A percentile compares a stretch with the other conserved stretches of the same genome.
Evolutionary conservation across 2,797 vertebrate species (phyloP).

Genomic region (Scomberomorus guttatus): DNA sequence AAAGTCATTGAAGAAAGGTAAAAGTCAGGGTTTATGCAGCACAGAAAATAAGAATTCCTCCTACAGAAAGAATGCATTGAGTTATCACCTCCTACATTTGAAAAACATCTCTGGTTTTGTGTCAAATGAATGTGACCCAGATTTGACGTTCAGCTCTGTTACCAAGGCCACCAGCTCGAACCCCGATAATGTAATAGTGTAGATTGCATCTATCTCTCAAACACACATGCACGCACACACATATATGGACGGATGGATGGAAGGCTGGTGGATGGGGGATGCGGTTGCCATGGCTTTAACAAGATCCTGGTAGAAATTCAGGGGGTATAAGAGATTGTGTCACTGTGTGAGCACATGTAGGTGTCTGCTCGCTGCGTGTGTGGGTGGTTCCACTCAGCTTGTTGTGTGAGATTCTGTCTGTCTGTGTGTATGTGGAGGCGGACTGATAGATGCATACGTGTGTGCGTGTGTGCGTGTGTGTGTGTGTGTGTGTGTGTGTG

Average conservation of each 20-base stretch:
- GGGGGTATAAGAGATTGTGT: conserved; percentile 65
- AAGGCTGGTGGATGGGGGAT: conserved; percentile 58
- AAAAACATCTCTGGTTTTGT: conserved; percentile 42
- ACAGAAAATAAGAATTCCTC: background rate
- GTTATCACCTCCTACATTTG: conserved; percentile 31
- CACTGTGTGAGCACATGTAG: conserved; percentile 58
- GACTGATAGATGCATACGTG: conserved; percentile 30
- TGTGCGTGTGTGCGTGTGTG: conserved; percentile 31
- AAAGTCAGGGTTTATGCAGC: background rate
- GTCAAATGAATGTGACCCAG: conserved; percentile 61
- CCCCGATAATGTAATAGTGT: conserved; percentile 34
- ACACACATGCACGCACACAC: conserved; percentile 15
- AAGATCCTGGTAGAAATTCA: conserved; percentile 67
- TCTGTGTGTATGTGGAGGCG: conserved; percentile 48
- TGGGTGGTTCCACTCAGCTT: conserved; percentile 74
- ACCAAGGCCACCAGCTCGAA: conserved; percentile 66
- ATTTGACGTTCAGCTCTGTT: conserved; percentile 64
- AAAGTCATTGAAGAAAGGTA: background rate
- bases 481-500: conserved; percentile 22
- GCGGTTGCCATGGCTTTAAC: conserved; percentile 76
- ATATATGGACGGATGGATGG: conserved; percentile 32
- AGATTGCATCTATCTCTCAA: conserved; percentile 62
- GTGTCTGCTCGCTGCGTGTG: conserved; percentile 59
- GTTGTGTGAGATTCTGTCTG: conserved; percentile 59
- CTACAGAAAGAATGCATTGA: background rate